phyloP scores from a whole-genome alignment of 2,113 vertebrate genomes.

The Strix aluco region DNA sequence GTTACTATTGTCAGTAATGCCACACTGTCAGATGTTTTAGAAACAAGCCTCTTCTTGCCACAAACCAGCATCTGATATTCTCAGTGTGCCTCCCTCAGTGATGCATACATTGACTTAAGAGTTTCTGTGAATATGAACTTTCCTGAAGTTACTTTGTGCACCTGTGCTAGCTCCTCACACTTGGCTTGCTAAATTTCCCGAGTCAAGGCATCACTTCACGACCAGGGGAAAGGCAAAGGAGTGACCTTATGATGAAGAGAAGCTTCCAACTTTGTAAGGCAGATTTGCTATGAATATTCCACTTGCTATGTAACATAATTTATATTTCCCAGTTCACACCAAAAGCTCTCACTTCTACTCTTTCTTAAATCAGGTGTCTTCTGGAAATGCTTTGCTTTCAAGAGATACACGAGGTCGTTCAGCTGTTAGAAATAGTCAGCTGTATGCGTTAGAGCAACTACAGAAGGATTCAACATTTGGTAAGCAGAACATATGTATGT shows the following conservation, averaged over 20 bases:
- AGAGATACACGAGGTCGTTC: conserved; percentile 72
- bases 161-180: background rate
- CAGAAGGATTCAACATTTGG: conserved; percentile 25
- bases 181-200: background rate
- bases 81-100: background rate
- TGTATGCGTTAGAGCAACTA: conserved; percentile 13
- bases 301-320: background rate
- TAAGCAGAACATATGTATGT: background rate
- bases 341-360: background rate
- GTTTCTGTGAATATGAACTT: background rate
- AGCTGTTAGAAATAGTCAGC: conserved; percentile 73
- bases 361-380: conserved; percentile 39
- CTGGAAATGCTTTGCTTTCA: conserved; percentile 53
- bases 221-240: background rate
- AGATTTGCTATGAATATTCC: background rate
- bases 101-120: background rate
- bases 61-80: background rate
- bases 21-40: background rate
- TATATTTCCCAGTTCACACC: background rate
- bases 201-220: background rate
- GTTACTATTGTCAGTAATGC: background rate
- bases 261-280: background rate
- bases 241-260: background rate
- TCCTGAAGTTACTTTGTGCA: background rate
- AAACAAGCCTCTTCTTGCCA: background rate